phyloP scores from a whole-genome alignment of 2,113 vertebrate genomes.

The Elephantulus edwardii region DNA sequence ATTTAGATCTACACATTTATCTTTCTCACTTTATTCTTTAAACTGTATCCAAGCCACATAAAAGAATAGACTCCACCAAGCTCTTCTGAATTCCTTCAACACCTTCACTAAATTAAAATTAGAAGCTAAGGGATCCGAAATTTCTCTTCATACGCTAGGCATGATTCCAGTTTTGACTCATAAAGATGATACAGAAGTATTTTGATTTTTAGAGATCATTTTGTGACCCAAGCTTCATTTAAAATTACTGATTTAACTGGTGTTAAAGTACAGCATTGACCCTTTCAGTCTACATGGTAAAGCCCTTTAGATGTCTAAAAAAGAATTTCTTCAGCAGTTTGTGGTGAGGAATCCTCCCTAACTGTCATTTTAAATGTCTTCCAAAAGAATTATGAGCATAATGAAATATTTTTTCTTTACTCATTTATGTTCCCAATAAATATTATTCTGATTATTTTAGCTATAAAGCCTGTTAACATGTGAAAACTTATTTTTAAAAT shows the following conservation, averaged over 20 bases:
- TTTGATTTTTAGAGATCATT: background rate
- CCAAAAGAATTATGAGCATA: constrained; percentile 17
- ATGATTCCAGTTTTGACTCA: constrained; percentile 41
- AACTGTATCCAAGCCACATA: constrained; percentile 71
- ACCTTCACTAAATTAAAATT: constrained; percentile 61
- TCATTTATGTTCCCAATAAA: constrained; percentile 34
- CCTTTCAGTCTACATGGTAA: background rate
- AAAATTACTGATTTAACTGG: background rate
- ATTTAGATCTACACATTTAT: background rate
- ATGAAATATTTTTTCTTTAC: constrained; percentile 34
- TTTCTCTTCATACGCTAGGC: constrained; percentile 17
- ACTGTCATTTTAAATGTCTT: background rate
- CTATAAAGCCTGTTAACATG: constrained; percentile 1
- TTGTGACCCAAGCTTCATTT: constrained; percentile 18
- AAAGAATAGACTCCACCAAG: constrained; percentile 59
- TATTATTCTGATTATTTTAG: background rate
- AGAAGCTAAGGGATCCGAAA: constrained; percentile 51
- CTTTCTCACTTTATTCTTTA: constrained; percentile 50
- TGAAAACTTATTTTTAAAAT: constrained; percentile 13
- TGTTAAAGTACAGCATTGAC: background rate
- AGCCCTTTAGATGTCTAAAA: background rate
- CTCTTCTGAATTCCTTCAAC: constrained; percentile 63
- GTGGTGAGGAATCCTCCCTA: background rate
- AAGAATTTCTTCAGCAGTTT: background rate
- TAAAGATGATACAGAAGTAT: background rate